Base-by-base conservation (phyloP, 2,888 invertebrate species). In the Gisinianus flammeolus region DNA sequence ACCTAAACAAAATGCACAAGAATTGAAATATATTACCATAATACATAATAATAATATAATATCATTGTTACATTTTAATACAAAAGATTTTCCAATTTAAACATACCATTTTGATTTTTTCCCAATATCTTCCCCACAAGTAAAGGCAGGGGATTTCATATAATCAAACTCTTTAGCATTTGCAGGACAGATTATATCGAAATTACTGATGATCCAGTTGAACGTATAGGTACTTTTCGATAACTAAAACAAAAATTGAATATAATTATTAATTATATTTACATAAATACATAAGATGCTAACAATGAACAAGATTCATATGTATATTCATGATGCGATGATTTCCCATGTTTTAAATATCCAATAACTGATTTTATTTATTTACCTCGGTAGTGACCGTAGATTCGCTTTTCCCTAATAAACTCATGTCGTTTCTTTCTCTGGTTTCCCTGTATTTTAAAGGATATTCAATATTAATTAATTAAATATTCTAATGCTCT, bases 171-270 rank as follows among this genome's bases (percentile, higher is more conserved):
- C 72, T 30, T 72, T 54, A 31, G 31, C 30, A 28, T 72, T 26
- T 16, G 8, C n/a, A 3, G 72, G 72, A 26, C 72, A 72, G 22
- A 72, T 72, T 0, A 72, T 58, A 33, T 72, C 72, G 24, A 72
- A 72, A 22, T 72, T 72, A 0, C 28, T 28, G 5, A 72, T 72
- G 10, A 22, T 16, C 72, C 72, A 72, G 16, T 72, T 54, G 16
- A 70, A 70, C 8, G 70, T 70, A 52, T 54, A 70, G 12, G 8
- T 19, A 19, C 28, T 28, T 54, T 70, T 70, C 16, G 12, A 24
- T n/a, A 70, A n/a, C 70, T 70, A 28, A 19, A 19, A 52, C 4
- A 33, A 31, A 31, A 33, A 33, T 22, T 19, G 35, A 10, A 33
- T n/a, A 33, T 68, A 5, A 58, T 58, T 26, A 64, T 26, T 26